Base-by-base conservation (phyloP, 2,888 invertebrate genomes). In the Lamellibrachia columna region DNA sequence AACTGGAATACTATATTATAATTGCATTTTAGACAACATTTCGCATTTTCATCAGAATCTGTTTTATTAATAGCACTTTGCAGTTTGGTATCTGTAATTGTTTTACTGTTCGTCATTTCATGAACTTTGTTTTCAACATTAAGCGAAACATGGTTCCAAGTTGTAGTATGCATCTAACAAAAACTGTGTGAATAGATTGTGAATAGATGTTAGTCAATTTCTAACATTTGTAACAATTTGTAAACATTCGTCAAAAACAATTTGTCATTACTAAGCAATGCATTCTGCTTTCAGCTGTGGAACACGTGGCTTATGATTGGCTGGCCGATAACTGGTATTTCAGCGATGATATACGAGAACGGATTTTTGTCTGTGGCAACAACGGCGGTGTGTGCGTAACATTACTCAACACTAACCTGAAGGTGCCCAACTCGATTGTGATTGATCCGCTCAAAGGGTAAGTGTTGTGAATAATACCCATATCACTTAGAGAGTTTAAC, bases 301-400 rank as follows among this genome's bases (percentile, higher is more conserved):
- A 53, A 28, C 90, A 91, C 96, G 97, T 98, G 95, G 98, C 98
- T 7, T 96, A 98, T 94, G 98, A 99, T 97, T 99, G 98, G 98
- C 97, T 98, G 93, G 97, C 98, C 28, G 97, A 97, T 95, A 98
- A 98, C 97, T 98, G 98, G 98, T 99, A 98, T 97, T 97, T 98
- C 96, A 97, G 98, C 95, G 98, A 98, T 96, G 97, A 97, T 95
- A 97, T 97, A 92, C 97, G 97, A 94, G 98, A 97, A 95, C 97
- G 97, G 96, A 97, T 98, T 94, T 98, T 98, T 96, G 97, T 98
- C 94, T 98, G 98, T 97, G 97, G 97, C 93, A 97, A 97, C 92
- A 95, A 97, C 92, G 97, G 98, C 96, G 96, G 96, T 92, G 97
- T 97, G 95, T 98, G 98, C 96, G 97, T 97, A 93, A 97, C 98